Conservation (phyloP, 1,140 invertebrate species). For the Spodoptera frugiperda region DNA sequence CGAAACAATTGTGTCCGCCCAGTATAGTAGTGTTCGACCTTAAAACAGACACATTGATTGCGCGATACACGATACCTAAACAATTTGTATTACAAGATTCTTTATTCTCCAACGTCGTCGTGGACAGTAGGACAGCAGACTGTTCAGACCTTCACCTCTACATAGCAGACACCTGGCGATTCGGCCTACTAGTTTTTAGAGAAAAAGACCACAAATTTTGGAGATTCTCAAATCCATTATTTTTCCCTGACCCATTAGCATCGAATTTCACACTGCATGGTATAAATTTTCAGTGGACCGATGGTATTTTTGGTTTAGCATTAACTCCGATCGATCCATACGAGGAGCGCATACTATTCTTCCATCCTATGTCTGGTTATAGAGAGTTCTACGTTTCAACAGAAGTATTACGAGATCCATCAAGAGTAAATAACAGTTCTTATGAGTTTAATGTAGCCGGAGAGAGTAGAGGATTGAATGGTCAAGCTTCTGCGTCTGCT, state of each 20-base stretch:
- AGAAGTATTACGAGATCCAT: conserved; percentile 88
- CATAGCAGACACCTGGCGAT: conserved; percentile 92
- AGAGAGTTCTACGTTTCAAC: conserved; percentile 91
- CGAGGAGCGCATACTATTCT: conserved; percentile 89
- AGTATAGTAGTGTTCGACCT: conserved; percentile 92
- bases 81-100: conserved; percentile 90
- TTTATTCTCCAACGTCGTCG: conserved; percentile 90
- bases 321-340: conserved; percentile 87
- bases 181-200: conserved; percentile 90
- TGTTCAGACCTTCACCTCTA: conserved; percentile 91
- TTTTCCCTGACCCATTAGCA: conserved; percentile 92
- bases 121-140: conserved; percentile 88
- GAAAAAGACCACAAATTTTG: conserved; percentile 89
- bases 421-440: conserved; percentile 82
- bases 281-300: conserved; percentile 92
- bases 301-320: conserved; percentile 92
- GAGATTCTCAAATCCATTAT: conserved; percentile 91
- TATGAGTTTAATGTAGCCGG: conserved; percentile 89
- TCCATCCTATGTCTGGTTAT: conserved; percentile 93
- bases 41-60: conserved; percentile 87
- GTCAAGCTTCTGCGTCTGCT: conserved; percentile 90
- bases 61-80: conserved; percentile 88
- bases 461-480: conserved; percentile 87
- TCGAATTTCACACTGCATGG: conserved; percentile 90
- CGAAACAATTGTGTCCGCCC: conserved; percentile 90